Evolutionary conservation across 1,140 invertebrate genomes (phyloP), one percentile per base, ranked within the genome.

Genomic region (Drosophila repletoides): DNA sequence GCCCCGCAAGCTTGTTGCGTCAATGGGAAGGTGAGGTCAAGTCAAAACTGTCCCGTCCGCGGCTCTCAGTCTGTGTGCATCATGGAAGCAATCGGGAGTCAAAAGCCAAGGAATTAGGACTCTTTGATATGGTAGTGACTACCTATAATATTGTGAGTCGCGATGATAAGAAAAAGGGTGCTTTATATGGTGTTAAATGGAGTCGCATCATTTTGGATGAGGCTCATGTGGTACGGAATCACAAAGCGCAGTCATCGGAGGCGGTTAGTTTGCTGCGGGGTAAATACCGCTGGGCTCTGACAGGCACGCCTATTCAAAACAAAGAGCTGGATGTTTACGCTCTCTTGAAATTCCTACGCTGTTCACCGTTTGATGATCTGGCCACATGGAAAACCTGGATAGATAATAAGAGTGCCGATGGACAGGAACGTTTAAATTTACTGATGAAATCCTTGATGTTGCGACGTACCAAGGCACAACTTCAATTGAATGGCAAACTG

Each of bases 251-350:
- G 49, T 94, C 93, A 0, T 94, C 95, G 1, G 75, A 93, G 72
- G 94, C 95, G 0, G 94, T 95, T 0, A 95, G 93, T 84, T 87
- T 89, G 9, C 87, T 99, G 2, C 67, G 73, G 0, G 93, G 92
- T 0, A 91, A 88, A 38, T 92, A 93, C 19, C 93, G 96, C 36
- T 99, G 97, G 97, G 94, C 93, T 0, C 91, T 99, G 1, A 98
- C 97, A 5, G 98, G 98, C 7, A 99, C 98, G 0, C 98, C 98
- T 0, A 95, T 99, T 43, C 98, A 99, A 70, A 99, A 99, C 89
- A 95, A 97, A 88, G 94, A 97, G 80, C 88, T 95, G 31, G 97
- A 99, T 91, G 92, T 98, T 10, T 98, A 95, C 91, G 94, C 97
- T 0, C 91, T 98, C 9, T 88, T 99, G 0, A 96, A 96, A 88